phyloP scores from a whole-genome alignment of 2,888 invertebrate genomes.

The Xestia xanthographa region DNA sequence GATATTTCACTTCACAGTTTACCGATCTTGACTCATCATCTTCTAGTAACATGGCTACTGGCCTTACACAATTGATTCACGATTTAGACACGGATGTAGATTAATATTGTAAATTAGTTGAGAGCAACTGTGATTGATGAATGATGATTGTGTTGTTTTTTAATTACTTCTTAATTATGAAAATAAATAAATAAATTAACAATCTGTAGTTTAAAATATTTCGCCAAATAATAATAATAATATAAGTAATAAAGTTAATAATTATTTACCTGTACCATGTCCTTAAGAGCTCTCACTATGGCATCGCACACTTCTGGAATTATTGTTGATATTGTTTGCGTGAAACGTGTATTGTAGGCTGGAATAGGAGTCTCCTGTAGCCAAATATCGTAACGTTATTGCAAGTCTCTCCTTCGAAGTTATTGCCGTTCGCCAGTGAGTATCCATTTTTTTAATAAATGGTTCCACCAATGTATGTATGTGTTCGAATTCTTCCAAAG shows the following conservation, averaged over 20 bases:
- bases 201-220: no score
- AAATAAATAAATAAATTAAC: no score
- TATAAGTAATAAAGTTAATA: constrained; percentile 33
- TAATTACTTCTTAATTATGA: constrained; percentile 22
- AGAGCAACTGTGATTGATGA: constrained; percentile 24
- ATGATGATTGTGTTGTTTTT: constrained; percentile 16
- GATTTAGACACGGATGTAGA: constrained; percentile 45
- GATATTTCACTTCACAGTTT: constrained; percentile 48
- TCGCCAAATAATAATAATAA: constrained; percentile 44
- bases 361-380: constrained; percentile 52
- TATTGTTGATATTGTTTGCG: constrained; percentile 47
- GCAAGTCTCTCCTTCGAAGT: constrained; percentile 8
- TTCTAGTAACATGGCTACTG: constrained; percentile 40
- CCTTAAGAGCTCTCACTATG: constrained; percentile 40
- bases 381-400: constrained; percentile 45
- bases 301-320: constrained; percentile 43
- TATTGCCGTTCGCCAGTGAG: constrained; percentile 43
- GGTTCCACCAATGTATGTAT: constrained; percentile 49
- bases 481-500: constrained; percentile 43
- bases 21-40: constrained; percentile 47
- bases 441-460: constrained; percentile 43
- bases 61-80: constrained; percentile 47
- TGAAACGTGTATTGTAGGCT: constrained; percentile 50
- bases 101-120: constrained; percentile 39
- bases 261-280: constrained; percentile 47